Base-by-base conservation (phyloP, 2,888 invertebrate species). In the Drosophila tripunctata region DNA sequence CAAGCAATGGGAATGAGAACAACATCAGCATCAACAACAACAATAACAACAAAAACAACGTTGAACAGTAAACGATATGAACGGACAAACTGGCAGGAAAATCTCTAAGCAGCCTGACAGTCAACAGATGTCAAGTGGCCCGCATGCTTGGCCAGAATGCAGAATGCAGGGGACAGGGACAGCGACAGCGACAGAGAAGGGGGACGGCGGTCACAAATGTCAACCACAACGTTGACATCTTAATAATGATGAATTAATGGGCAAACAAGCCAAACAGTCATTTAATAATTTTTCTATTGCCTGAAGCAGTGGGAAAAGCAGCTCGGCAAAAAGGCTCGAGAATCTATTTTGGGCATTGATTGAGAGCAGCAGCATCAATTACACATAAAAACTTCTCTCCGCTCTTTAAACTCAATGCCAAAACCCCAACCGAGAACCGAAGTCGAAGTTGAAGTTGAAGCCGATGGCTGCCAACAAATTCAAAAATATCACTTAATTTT, bases 171-270 rank as follows among this genome's bases (percentile, higher is more conserved):
- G 35, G 21, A 7, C 44, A 12, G 36, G 8, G 24, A 17, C 17
- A 31, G 7, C 50, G 17, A 40, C 38, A 35, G 36, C 3, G 17
- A 5, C 12, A 47, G 30, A 64, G 52, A 41, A 57, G 57, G 41
- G 58, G 57, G 21, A n/a, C 22, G 24, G 47, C 44, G 70, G 76
- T 71, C 74, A 78, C 54, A 86, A 87, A 87, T 86, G 88, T 88
- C 88, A 89, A 89, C 88, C 81, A 67, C 82, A 75, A 77, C 74
- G 88, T 75, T 89, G 89, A 89, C 89, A 88, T 83, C 88, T 85
- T 89, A 89, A 89, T 89, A 89, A 89, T 89, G 89, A 89, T 89
- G 89, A 88, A 89, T 89, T 89, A 89, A 89, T 89, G 86, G 85
- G 78, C 85, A 88, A 88, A 88, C 73, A 86, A 80, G 73, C 67